These are phyloP conservation scores for Neoaliturus tenellus DNA, from an alignment of 2,888 invertebrate genomes.

Conservation along the genomic window DNA sequence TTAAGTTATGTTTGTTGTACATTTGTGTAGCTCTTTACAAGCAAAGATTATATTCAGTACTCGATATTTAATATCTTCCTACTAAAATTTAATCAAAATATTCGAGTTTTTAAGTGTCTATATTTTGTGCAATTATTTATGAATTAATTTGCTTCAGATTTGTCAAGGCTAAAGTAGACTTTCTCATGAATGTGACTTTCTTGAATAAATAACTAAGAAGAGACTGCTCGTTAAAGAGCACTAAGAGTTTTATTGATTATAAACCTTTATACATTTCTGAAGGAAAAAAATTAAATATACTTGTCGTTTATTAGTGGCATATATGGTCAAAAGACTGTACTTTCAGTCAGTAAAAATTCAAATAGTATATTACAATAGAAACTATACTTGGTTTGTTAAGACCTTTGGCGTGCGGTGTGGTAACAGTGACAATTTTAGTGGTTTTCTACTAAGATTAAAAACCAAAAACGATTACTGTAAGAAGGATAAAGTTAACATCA, in stretches of 20 bases:
- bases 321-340: too few relatives aligned
- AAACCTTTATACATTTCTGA: too few relatives aligned
- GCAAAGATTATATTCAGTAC: conserved; percentile 53
- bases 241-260: neutral
- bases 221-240: conserved; percentile 31
- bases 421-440: too few relatives aligned
- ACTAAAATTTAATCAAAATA: conserved; percentile 63
- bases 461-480: too few relatives aligned
- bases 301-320: too few relatives aligned
- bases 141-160: conserved; percentile 40
- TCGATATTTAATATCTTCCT: conserved; percentile 64
- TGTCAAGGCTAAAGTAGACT: conserved; percentile 42
- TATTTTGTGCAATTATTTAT: conserved; percentile 66
- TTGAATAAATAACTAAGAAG: conserved; percentile 39
- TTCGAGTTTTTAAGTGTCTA: conserved; percentile 60
- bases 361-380: too few relatives aligned
- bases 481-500: too few relatives aligned
- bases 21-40: conserved; percentile 64
- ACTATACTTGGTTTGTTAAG: too few relatives aligned
- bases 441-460: too few relatives aligned
- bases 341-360: too few relatives aligned
- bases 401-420: too few relatives aligned
- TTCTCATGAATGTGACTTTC: conserved; percentile 50
- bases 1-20: conserved; percentile 65
- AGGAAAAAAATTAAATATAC: too few relatives aligned